Evolutionary conservation across 2,888 invertebrate species (phyloP).

Genomic region (Serripes groenlandicus): DNA sequence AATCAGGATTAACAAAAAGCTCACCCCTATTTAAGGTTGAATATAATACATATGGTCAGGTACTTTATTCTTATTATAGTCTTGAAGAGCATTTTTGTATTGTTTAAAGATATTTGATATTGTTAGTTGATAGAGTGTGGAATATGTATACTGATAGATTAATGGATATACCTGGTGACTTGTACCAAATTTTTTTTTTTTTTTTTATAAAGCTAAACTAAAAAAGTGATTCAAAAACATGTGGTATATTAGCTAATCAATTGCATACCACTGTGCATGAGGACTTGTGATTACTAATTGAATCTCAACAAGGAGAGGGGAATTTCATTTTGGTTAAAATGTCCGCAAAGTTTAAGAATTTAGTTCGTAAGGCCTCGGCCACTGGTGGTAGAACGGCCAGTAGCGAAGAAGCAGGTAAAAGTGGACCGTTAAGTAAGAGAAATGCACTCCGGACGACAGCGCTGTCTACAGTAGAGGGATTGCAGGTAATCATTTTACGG

Average conservation of each 20-base stretch:
- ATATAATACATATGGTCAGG: not conserved
- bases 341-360: slow-evolving; percentile 62
- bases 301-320: not conserved
- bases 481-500: slow-evolving; percentile 53
- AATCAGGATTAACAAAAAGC: not conserved
- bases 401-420: slow-evolving; percentile 18
- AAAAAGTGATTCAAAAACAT: no score
- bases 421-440: slow-evolving; percentile 19
- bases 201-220: no score
- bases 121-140: slow-evolving; percentile 6
- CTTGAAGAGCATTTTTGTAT: no score
- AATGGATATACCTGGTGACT: no score
- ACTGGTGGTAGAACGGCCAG: not conserved
- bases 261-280: no score
- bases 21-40: not conserved
- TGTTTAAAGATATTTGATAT: no score
- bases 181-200: no score
- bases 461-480: slow-evolving; percentile 35
- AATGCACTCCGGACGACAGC: slow-evolving; percentile 50
- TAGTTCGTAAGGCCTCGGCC: slow-evolving; percentile 31
- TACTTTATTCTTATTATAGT: not conserved
- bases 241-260: no score
- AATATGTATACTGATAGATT: no score
- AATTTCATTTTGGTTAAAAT: slow-evolving; percentile 21
- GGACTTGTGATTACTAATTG: no score